Conservation (phyloP, 2,797 vertebrate species). For the Hemitrygon akajei region DNA sequence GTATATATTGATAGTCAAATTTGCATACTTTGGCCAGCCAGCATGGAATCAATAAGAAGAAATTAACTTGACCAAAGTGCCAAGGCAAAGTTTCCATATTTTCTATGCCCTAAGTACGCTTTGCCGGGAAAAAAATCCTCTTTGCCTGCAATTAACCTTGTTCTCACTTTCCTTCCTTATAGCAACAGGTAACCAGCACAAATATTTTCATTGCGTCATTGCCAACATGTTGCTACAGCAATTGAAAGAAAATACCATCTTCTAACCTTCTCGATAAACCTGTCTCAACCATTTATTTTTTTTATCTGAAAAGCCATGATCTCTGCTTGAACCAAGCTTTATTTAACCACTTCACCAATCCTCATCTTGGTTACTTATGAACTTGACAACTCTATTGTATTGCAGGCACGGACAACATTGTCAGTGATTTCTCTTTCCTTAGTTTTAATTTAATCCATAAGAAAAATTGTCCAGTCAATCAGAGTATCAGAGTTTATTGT, state of each 20-base stretch:
- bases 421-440: background rate
- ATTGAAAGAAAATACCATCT: background rate
- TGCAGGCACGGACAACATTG: background rate
- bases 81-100: background rate
- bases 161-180: background rate
- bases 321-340: background rate
- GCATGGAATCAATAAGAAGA: background rate
- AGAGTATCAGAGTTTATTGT: too few species aligned
- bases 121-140: background rate
- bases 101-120: background rate
- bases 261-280: background rate
- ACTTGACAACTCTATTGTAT: too few species aligned
- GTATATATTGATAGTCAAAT: background rate
- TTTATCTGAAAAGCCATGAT: background rate
- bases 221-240: background rate
- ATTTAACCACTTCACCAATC: background rate
- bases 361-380: too few species aligned
- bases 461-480: background rate
- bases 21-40: background rate
- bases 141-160: background rate
- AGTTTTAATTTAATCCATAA: background rate
- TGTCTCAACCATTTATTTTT: background rate
- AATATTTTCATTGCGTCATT: background rate
- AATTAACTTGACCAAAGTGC: background rate
- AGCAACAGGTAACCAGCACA: background rate